Evolutionary conservation across 2,797 vertebrate species (phyloP), one percentile per base, ranked within the genome.

Genomic region (Spinus olivaceus): DNA sequence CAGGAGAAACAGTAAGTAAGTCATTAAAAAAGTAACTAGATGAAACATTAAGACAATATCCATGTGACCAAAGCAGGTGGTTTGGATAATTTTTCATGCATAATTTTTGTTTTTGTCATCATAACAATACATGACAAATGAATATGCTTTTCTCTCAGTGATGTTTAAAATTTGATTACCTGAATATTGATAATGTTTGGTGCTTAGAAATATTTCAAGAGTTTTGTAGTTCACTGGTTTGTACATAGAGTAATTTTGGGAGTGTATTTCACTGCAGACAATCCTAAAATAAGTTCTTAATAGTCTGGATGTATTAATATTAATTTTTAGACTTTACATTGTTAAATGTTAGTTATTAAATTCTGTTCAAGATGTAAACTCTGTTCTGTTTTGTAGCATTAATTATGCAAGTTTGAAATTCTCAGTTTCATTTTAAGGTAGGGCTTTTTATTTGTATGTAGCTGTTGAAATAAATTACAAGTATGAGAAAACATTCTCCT

Each of bases 391-490:
- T 81, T 88, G 60, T 87, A 66, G 27, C 59, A 57, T 94, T 93
- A 90, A 66, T 78, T 90, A 77, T 33, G 15, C 47, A 69, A 80
- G 76, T 82, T 77, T 89, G 67, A 80, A 87, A 35, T 64, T 85
- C 64, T 81, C 20, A 16, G 69, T 86, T 90, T 92, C 42, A 50
- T 90, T 92, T 93, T 50, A 94, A 92, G 77, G 77, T 81, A 94
- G 47, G 8, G 53, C 83, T 87, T 93, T 89, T 95, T 92, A 88
- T 97, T 96, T 97, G 66, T 90, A 30, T 21, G 33, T 96, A 86
- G 86, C 92, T 89, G 92, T 92, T 95, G 92, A 96, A 96, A 93
- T 97, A 94, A 98, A 95, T 97, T 96, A 94, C 91, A 86, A 92
- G 91, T 74, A 81, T 92, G 92, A 94, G 91, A 61, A 96, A 95